These are phyloP conservation scores for Uromys caudimaculatus DNA, from an alignment of 2,797 vertebrate species.

Conservation along the genomic window DNA sequence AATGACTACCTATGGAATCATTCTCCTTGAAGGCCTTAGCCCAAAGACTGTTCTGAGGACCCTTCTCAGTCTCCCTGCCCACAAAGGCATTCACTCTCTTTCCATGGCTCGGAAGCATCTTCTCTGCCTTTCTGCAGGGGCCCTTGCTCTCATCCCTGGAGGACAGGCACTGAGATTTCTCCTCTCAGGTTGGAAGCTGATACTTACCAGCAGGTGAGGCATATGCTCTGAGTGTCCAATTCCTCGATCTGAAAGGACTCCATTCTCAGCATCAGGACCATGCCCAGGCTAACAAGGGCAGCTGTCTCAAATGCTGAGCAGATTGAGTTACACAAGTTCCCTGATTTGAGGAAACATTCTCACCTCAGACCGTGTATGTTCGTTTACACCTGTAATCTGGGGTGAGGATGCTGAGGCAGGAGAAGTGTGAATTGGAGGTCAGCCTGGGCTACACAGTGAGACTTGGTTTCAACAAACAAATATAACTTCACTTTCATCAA, in stretches of 20 bases:
- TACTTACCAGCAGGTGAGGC: background rate
- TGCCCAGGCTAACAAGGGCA: background rate
- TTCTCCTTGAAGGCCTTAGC: background rate
- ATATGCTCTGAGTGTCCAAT: background rate
- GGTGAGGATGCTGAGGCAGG: background rate
- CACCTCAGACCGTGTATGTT: too few relatives aligned
- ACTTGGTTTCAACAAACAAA: background rate
- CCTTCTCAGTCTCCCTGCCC: background rate
- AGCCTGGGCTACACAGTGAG: background rate
- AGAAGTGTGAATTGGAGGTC: background rate
- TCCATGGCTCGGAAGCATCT: background rate
- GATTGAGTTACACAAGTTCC: background rate
- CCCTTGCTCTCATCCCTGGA: background rate
- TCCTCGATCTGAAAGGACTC: background rate
- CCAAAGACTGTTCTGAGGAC: background rate
- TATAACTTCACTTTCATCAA: background rate
- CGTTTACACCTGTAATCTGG: background rate
- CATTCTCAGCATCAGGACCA: background rate
- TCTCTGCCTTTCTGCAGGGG: background rate
- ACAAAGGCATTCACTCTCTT: background rate
- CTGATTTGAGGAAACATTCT: conserved; percentile 23
- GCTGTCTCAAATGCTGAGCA: conserved; percentile 5
- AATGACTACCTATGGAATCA: background rate
- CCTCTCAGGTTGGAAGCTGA: background rate
- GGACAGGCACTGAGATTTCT: background rate